Base-by-base conservation (phyloP, 2,888 invertebrate genomes). In the Drosophila stalkeri region DNA sequence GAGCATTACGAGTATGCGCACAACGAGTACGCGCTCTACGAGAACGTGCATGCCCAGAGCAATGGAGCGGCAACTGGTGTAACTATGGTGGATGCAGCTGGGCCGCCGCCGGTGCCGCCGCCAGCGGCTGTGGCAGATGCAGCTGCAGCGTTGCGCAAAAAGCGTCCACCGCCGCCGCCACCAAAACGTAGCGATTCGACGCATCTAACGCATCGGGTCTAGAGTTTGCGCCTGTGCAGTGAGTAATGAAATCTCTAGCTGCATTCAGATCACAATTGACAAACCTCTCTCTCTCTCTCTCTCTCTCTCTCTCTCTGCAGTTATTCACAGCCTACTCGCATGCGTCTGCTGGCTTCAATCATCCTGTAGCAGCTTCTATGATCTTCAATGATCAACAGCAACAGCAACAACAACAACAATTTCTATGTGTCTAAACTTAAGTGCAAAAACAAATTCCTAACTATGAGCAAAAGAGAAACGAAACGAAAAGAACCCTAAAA, bases 121-220 rank as follows among this genome's bases (percentile, higher is more conserved):
- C 62, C 81, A 23, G 64, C 72, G 0, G 73, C 81, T 12, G 73
- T 75, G 3, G 73, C 77, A 3, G 75, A 75, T 49, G 75, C 79
- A 8, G 72, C 81, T 0, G 77, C 87, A 14, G 90, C 90, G 14
- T 76, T 91, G 60, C 93, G 94, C 61, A 96, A 96, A 85, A 96
- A 96, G 91, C 94, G 96, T 81, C 97, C 97, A 51, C 98, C 98
- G 16, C 98, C 98, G 3, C 97, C 97, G 39, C 97, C 97, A n/a
- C 97, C 98, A 2, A 97, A 97, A 82, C 95, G 98, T 72, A 97
- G 97, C 91, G 97, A 97, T 91, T 96, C 96, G n/a, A 97, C 97
- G n/a, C 97, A 97, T 86, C 93, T 97, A 71, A 96, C 96, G 72
- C 93, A 93, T 82, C 89, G 93, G 61, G 90, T 91, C 82, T 93